These are phyloP conservation scores for Nothoprocta pentlandii DNA, from an alignment of 2,113 vertebrate genomes.

Conservation along the genomic window DNA sequence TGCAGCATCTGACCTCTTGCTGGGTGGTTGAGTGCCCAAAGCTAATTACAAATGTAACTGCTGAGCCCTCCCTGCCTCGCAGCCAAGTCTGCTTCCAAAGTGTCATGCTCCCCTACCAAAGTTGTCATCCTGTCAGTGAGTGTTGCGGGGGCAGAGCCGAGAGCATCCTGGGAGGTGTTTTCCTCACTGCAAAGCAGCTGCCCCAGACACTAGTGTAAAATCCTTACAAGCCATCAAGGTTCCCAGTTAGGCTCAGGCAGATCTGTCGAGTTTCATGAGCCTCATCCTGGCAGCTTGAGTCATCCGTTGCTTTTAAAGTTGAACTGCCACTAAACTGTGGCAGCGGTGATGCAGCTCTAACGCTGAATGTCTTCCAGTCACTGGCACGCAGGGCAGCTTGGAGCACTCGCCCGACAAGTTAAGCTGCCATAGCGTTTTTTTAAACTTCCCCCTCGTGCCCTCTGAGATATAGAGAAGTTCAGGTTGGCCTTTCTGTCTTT, in stretches of 20 bases:
- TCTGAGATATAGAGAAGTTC: background rate
- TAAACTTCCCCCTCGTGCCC: background rate
- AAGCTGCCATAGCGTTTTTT: background rate
- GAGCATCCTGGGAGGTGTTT: background rate
- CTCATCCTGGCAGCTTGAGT: constrained; percentile 6
- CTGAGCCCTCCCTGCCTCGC: background rate
- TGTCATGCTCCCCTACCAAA: constrained; percentile 10
- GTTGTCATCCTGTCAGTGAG: constrained; percentile 2
- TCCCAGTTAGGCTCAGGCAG: background rate
- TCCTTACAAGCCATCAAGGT: constrained; percentile 21
- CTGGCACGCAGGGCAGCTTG: background rate
- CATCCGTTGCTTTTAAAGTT: constrained; percentile 33
- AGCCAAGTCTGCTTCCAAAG: constrained; percentile 23
- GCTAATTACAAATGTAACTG: constrained; percentile 64
- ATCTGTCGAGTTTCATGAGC: constrained; percentile 31
- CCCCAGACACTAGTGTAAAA: constrained; percentile 21
- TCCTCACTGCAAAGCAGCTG: constrained; percentile 7
- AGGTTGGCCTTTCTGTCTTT: background rate
- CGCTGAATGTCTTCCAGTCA: background rate
- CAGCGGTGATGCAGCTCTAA: background rate
- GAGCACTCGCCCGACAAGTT: background rate
- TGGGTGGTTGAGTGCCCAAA: constrained; percentile 50
- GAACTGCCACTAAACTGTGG: background rate
- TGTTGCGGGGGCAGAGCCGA: background rate
- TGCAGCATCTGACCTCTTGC: constrained; percentile 50